phyloP scores from a whole-genome alignment of 1,140 invertebrate genomes.

The Nymphalis io region DNA sequence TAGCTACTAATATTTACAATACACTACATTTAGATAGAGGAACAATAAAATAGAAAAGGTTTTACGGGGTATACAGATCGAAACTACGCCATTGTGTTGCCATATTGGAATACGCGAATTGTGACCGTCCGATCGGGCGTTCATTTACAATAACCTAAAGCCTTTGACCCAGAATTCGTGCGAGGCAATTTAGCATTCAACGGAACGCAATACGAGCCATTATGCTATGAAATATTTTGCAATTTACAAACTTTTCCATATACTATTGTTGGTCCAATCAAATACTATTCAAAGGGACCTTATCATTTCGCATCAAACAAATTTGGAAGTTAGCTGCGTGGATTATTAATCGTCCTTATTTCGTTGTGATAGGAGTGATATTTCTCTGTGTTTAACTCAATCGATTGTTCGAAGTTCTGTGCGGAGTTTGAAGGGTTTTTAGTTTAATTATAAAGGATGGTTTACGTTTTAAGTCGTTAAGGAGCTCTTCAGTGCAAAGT shows the following conservation, averaged over 20 bases:
- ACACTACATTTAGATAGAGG: neutral
- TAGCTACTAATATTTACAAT: neutral
- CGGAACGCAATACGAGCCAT: neutral
- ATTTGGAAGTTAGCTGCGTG: neutral
- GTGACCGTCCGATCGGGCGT: conserved; percentile 17
- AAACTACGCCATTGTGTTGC: conserved; percentile 12
- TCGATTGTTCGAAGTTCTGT: neutral
- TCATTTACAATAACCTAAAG: conserved; percentile 23
- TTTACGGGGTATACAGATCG: neutral
- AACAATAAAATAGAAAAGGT: neutral
- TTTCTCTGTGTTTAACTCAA: neutral
- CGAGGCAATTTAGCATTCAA: conserved; percentile 1
- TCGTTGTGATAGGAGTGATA: neutral
- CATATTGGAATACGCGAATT: conserved; percentile 24
- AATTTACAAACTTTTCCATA: conserved; percentile 18
- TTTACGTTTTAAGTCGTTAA: conserved; percentile 34
- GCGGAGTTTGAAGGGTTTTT: conserved; percentile 23
- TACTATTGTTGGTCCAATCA: conserved; percentile 32
- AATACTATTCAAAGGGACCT: conserved; percentile 33
- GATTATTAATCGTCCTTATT: conserved; percentile 5
- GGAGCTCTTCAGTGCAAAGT: conserved; percentile 13
- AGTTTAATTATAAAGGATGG: conserved; percentile 38
- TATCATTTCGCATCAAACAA: conserved; percentile 24
- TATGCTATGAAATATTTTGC: neutral
- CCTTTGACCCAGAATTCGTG: conserved; percentile 8